Base-by-base conservation (phyloP, 2,888 invertebrate genomes). In the Cerceris ruficornis region DNA sequence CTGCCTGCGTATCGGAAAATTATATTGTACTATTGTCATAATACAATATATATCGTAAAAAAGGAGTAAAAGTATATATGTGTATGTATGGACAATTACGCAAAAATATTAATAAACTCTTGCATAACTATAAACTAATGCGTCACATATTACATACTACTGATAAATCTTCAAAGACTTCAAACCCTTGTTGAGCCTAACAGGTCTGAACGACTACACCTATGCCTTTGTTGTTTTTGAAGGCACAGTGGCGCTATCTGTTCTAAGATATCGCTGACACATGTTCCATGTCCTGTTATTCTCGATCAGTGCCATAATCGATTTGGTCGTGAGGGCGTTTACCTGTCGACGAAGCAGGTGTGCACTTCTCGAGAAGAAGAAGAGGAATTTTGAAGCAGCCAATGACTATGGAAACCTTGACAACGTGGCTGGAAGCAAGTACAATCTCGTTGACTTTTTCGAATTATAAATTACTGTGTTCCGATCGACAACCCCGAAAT, bases 401-500 rank as follows among this genome's bases (percentile, higher is more conserved):
- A 11, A 1, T 39, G 41, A 11, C 7, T 54, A 13, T n/a, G 39
- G 17, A 7, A 28, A n/a, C 59, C 7, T 42, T 13, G 59, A 0
- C n/a, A 7, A 7, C 15, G 11, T 17, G 8, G 49, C 28, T 49
- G 15, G 17, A 15, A 13, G 13, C 49, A 46, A 6, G 57, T 43
- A 57, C 46, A 17, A 7, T n/a, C 46, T 61, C 50, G 28, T 62
- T 62, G 62, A 62, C 41, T 50, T 62, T 62, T 28, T 50, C 50
- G 49, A 46, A 28, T n/a, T 11, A 13, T 13, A 70, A 70, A 70
- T 62, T 70, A 70, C 69, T 11, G 61, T 7, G 28, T 46, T 15
- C 57, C 58, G 58, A 70, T 62, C 69, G 62, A 62, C 57, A 70
- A 62, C 62, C 43, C 43, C 57, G 55, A 66, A 66, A 66, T 13